These are phyloP conservation scores for Zeuzera pyrina DNA, from an alignment of 2,888 invertebrate species.

Conservation along the genomic window DNA sequence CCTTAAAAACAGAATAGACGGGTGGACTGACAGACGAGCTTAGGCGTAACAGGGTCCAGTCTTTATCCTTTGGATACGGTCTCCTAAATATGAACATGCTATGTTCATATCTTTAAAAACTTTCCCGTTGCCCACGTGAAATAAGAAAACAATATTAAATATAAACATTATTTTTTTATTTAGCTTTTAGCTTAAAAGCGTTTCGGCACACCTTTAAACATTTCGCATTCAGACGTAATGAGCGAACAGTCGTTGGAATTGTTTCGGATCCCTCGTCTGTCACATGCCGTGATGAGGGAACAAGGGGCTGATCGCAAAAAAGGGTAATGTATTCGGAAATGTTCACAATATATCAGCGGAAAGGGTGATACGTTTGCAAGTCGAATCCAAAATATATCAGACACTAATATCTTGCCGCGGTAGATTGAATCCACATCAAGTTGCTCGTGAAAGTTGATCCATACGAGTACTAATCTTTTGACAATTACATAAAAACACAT, in stretches of 20 bases:
- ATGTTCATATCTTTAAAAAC: too few relatives aligned
- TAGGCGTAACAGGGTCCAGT: too few relatives aligned
- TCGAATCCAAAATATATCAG: constrained; percentile 22
- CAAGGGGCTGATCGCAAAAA: constrained; percentile 36
- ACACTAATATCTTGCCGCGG: constrained; percentile 22
- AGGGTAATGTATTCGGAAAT: constrained; percentile 26
- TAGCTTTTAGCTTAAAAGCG: not conserved
- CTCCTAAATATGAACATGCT: too few relatives aligned
- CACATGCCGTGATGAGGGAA: constrained; percentile 40
- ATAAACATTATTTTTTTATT: too few relatives aligned
- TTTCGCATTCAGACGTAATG: constrained; percentile 33
- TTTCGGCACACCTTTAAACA: not conserved
- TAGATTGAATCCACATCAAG: constrained; percentile 12
- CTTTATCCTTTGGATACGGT: too few relatives aligned
- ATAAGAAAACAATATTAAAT: too few relatives aligned
- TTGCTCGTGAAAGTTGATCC: too few relatives aligned
- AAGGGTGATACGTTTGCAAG: constrained; percentile 28
- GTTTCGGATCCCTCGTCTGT: constrained; percentile 41
- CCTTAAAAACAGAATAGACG: too few relatives aligned
- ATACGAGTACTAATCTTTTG: too few relatives aligned
- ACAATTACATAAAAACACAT: too few relatives aligned
- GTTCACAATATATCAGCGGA: constrained; percentile 16
- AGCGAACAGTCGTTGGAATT: constrained; percentile 33
- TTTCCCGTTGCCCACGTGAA: too few relatives aligned
- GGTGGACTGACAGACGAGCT: too few relatives aligned